phyloP scores from a whole-genome alignment of 1,140 invertebrate genomes.

The Nixonia krombeini region DNA sequence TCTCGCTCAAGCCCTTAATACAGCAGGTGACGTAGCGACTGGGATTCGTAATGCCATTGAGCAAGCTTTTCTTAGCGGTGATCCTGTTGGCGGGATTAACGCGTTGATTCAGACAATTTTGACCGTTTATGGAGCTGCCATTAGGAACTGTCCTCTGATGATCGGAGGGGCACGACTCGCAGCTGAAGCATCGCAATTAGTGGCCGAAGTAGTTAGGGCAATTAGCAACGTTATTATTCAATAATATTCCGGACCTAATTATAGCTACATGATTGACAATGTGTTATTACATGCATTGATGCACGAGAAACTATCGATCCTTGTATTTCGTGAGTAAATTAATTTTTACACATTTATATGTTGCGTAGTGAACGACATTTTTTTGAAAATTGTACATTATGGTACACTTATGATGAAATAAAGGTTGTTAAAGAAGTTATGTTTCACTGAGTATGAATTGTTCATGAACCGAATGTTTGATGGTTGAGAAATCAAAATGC shows the following conservation, averaged over 20 bases:
- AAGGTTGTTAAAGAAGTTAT: too few relatives aligned
- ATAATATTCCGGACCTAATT: not conserved
- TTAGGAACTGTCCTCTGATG: slow-evolving; percentile 25
- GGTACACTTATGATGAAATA: too few relatives aligned
- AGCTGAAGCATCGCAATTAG: slow-evolving; percentile 15
- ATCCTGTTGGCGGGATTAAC: slow-evolving; percentile 46
- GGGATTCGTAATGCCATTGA: slow-evolving; percentile 49
- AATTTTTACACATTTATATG: too few relatives aligned
- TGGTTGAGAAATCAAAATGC: too few relatives aligned
- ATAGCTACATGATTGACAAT: too few relatives aligned
- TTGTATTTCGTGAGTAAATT: too few relatives aligned
- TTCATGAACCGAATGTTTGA: too few relatives aligned
- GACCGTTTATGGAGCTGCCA: slow-evolving; percentile 23
- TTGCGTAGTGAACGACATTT: too few relatives aligned
- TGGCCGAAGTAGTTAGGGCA: slow-evolving; percentile 13
- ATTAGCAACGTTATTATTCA: slow-evolving; percentile 20
- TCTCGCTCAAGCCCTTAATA: slow-evolving; percentile 27
- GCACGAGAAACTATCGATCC: too few relatives aligned
- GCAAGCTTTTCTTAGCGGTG: slow-evolving; percentile 38
- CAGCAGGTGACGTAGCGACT: slow-evolving; percentile 34
- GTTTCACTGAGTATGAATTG: too few relatives aligned
- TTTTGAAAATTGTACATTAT: too few relatives aligned
- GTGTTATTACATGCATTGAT: too few relatives aligned
- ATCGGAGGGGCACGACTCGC: slow-evolving; percentile 15
- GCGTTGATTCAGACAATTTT: slow-evolving; percentile 31